A percentile compares a stretch with the other conserved stretches of the same genome.
phyloP scores from a whole-genome alignment of 2,113 vertebrate genomes.

The Bucco capensis region DNA sequence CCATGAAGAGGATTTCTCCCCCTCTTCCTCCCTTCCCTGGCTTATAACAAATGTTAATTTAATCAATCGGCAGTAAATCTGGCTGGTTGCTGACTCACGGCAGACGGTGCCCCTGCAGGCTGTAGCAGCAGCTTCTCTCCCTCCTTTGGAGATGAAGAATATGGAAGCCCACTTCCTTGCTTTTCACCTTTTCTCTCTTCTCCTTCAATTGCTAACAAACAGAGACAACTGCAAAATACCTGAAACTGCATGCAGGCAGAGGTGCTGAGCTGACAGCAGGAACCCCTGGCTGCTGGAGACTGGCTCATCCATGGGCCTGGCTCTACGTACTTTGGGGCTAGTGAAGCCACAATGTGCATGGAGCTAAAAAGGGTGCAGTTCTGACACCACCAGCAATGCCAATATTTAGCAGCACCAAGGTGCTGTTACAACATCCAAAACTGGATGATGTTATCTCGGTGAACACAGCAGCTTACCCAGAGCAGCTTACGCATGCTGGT shows the following conservation, averaged over 20 bases:
- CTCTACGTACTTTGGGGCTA: neutral
- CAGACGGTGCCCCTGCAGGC: constrained; percentile 77
- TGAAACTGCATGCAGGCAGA: neutral
- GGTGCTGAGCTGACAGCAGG: neutral
- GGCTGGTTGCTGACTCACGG: constrained; percentile 90
- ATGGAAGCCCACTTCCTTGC: constrained; percentile 6
- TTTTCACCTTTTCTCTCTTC: constrained; percentile 53
- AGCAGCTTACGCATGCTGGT: rapidly evolving
- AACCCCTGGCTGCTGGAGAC: neutral
- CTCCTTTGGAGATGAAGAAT: constrained; percentile 74
- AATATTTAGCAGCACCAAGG: neutral
- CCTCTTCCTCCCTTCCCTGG: constrained; percentile 64
- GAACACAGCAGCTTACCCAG: rapidly evolving
- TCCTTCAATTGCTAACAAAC: neutral
- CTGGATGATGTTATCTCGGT: rapidly evolving
- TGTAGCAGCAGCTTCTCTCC: constrained; percentile 75
- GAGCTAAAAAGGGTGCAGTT: neutral
- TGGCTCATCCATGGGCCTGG: neutral
- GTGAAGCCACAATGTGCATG: neutral
- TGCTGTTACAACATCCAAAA: neutral
- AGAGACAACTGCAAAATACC: neutral
- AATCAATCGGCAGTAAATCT: constrained; percentile 96
- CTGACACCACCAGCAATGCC: rapidly evolving
- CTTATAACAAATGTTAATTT: constrained; percentile 97
- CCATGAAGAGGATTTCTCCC: constrained; percentile 68